Percentiles rank a stretch among this genome's conserved stretches.
phyloP scores from a whole-genome alignment of 2,797 vertebrate genomes.

The Chrysocyon brachyurus region DNA sequence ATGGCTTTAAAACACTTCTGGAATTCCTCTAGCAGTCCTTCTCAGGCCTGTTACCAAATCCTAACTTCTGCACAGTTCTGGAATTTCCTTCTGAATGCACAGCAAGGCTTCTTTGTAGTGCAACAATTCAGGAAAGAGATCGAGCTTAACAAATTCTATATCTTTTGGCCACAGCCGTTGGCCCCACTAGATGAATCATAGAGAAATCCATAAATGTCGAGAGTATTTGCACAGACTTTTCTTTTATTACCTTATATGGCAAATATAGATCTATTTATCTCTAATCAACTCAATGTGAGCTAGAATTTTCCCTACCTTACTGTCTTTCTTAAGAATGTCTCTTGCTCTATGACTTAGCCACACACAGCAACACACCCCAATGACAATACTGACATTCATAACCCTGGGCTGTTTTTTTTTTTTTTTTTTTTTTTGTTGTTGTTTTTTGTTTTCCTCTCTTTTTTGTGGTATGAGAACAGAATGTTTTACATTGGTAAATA shows the following conservation, averaged over 20 bases:
- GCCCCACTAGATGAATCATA: constrained; percentile 84
- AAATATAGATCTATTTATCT: constrained; percentile 84
- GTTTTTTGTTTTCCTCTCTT: not conserved
- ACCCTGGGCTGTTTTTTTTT: not conserved
- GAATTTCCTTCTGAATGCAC: constrained; percentile 78
- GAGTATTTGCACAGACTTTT: constrained; percentile 82
- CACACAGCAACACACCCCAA: not conserved
- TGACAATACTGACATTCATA: not conserved
- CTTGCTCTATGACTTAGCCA: not conserved
- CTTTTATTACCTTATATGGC: constrained; percentile 88
- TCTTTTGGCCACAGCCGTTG: constrained; percentile 85
- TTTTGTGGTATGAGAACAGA: not conserved
- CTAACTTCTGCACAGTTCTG: constrained; percentile 70
- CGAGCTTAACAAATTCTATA: constrained; percentile 84
- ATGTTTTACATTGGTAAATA: not conserved
- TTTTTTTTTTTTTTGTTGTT: no score
- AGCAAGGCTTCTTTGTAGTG: constrained; percentile 76
- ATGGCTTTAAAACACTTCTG: constrained; percentile 71
- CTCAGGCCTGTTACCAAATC: constrained; percentile 76
- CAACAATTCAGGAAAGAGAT: constrained; percentile 81
- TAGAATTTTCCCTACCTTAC: constrained; percentile 76
- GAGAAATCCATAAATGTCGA: constrained; percentile 88
- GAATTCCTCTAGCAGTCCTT: constrained; percentile 69
- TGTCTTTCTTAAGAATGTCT: constrained; percentile 56
- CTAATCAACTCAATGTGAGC: constrained; percentile 69